Evolutionary conservation across 2,797 vertebrate species (phyloP).

Genomic region (Diplodus sargus): DNA sequence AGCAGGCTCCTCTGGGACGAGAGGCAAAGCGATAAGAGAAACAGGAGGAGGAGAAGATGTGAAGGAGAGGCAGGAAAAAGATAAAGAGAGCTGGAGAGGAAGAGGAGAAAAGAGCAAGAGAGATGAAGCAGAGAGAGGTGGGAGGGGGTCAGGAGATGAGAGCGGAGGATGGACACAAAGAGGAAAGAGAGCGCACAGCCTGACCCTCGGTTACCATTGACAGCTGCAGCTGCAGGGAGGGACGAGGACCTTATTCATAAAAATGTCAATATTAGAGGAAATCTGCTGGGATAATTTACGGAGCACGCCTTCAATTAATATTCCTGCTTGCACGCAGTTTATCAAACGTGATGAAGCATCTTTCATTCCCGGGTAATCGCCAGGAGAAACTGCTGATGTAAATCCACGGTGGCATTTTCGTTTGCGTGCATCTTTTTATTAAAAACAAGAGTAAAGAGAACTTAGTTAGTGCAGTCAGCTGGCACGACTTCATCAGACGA

Average conservation of each 20-base stretch:
- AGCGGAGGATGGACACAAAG: slow-evolving; percentile 35
- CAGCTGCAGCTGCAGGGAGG: slow-evolving; percentile 37
- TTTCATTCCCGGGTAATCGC: slow-evolving; percentile 11
- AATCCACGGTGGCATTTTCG: slow-evolving; percentile 18
- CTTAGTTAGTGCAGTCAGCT: background rate
- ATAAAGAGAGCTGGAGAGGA: slow-evolving; percentile 18
- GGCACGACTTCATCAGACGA: background rate
- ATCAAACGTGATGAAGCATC: slow-evolving; percentile 27
- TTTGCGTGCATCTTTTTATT: background rate
- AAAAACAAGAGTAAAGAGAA: background rate
- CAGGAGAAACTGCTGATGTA: slow-evolving; percentile 38
- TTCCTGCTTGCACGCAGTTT: slow-evolving; percentile 41
- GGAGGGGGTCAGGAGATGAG: slow-evolving; percentile 49
- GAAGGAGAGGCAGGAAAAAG: slow-evolving; percentile 37
- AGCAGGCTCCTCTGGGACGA: slow-evolving; percentile 69
- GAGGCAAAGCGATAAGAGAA: slow-evolving; percentile 60
- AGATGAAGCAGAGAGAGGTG: slow-evolving; percentile 37
- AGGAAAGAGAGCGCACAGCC: slow-evolving; percentile 38
- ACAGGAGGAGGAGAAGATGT: slow-evolving; percentile 55
- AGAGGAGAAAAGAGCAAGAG: slow-evolving; percentile 34
- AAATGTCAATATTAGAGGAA: slow-evolving; percentile 51
- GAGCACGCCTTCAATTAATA: slow-evolving; percentile 41
- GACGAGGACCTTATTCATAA: slow-evolving; percentile 28
- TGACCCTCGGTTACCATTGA: slow-evolving; percentile 64
- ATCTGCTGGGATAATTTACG: slow-evolving; percentile 48